Conservation (phyloP, 2,797 vertebrate genomes). For the Thunnus albacares region DNA sequence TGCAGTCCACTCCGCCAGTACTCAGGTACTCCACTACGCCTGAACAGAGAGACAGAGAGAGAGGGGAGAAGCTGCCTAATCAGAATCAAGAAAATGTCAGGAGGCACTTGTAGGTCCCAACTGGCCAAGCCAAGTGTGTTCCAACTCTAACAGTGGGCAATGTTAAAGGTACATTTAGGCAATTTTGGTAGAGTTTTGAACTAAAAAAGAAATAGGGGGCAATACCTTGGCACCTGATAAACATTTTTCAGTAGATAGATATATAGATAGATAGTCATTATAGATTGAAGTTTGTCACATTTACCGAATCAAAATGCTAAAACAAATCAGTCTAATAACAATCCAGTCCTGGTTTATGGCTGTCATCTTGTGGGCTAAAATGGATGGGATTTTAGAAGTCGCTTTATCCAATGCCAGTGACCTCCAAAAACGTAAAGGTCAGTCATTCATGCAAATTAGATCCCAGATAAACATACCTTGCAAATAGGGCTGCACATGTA, state of each 20-base stretch:
- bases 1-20: slow-evolving; percentile 96
- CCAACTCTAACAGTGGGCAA: neutral
- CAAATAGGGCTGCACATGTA: neutral
- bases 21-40: slow-evolving; percentile 98
- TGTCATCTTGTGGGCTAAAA: neutral
- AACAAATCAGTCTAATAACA: neutral
- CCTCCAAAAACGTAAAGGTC: neutral
- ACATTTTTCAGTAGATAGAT: neutral
- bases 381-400: neutral
- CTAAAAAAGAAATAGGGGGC: no score
- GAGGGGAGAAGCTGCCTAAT: neutral
- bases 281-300: neutral
- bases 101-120: neutral
- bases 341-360: no score
- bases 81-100: slow-evolving; percentile 19
- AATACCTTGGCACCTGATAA: neutral
- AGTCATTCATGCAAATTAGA: no score
- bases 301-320: neutral
- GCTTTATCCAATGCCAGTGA: neutral
- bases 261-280: neutral
- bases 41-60: slow-evolving; percentile 58
- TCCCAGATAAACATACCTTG: neutral
- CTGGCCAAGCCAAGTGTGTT: neutral
- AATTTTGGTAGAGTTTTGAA: no score
- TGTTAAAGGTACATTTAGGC: no score